Evolutionary conservation across 2,797 vertebrate genomes (phyloP).

Genomic region (Poecilia gillii): DNA sequence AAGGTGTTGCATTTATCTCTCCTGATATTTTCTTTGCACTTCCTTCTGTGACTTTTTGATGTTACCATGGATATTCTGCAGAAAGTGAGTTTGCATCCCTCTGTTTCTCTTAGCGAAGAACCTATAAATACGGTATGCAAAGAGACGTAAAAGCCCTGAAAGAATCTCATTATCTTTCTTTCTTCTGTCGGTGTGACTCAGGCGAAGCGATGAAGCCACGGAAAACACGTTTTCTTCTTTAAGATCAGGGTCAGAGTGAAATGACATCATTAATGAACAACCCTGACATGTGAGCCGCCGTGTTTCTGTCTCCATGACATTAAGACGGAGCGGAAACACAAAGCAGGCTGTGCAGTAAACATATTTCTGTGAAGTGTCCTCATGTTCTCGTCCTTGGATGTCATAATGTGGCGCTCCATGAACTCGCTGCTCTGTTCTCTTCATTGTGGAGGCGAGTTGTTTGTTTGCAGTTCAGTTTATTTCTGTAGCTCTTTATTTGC

Average conservation of each 20-base stretch:
- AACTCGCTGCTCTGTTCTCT: neutral
- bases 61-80: slow-evolving; percentile 7
- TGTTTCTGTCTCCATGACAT: neutral
- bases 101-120: neutral
- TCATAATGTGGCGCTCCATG: neutral
- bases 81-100: neutral
- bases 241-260: slow-evolving; percentile 1
- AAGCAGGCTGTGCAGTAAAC: neutral
- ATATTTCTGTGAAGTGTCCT: neutral
- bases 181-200: neutral
- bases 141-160: neutral
- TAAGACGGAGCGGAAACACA: neutral
- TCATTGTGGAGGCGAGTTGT: neutral
- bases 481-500: neutral
- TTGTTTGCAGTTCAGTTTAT: neutral
- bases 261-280: neutral
- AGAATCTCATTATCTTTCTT: neutral
- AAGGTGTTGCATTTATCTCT: slow-evolving; percentile 3
- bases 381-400: neutral
- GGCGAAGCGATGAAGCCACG: too few relatives aligned
- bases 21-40: neutral
- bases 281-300: neutral
- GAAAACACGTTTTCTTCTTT: neutral
- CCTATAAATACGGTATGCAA: neutral
- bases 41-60: neutral